phyloP scores from a whole-genome alignment of 1,140 invertebrate species.

The Platorchestia sp. region DNA sequence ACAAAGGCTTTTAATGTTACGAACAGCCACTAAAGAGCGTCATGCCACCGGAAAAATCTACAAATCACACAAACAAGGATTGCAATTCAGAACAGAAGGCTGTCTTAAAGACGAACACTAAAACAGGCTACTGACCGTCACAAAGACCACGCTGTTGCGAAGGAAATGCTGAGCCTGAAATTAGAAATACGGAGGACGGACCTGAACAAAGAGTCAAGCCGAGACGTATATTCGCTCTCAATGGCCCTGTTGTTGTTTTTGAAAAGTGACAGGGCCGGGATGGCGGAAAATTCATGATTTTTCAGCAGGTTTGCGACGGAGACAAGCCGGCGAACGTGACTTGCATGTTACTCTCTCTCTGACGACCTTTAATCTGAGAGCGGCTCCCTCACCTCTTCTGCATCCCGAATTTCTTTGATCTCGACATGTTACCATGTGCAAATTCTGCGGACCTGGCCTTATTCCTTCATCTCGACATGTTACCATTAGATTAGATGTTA shows the following conservation, averaged over 20 bases:
- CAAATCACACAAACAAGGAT: neutral
- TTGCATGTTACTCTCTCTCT: neutral
- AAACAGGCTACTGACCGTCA: neutral
- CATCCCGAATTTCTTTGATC: neutral
- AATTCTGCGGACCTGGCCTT: no score
- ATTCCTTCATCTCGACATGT: no score
- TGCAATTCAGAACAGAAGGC: neutral
- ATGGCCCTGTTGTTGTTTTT: constrained; percentile 32
- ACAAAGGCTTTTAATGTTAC: neutral
- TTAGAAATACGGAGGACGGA: neutral
- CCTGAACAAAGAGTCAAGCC: neutral
- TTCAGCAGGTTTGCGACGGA: neutral
- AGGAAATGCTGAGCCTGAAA: neutral
- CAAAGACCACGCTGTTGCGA: neutral
- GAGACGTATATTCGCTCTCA: neutral
- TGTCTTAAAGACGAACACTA: neutral
- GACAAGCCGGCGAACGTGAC: constrained; percentile 20
- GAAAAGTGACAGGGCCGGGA: neutral
- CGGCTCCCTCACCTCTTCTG: neutral
- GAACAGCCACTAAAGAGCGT: neutral
- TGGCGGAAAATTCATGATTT: constrained; percentile 17
- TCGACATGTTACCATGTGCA: neutral
- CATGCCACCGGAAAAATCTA: neutral
- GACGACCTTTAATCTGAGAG: constrained; percentile 27
- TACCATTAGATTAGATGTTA: no score